Base-by-base conservation (phyloP, 2,113 vertebrate genomes). In the Sphyrna mokarran region DNA sequence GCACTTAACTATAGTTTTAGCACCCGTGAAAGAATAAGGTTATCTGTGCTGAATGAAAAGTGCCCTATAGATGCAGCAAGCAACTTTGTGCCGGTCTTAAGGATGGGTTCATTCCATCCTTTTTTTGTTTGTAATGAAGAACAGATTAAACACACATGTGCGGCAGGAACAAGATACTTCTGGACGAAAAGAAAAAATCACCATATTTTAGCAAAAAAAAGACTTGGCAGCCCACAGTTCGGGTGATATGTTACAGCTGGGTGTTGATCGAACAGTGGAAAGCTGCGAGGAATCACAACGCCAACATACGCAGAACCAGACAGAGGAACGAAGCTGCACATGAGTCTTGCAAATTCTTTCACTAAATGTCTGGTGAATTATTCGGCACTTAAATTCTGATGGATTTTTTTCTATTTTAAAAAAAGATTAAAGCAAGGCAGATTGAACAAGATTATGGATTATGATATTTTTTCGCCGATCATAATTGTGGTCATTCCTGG, bases 111-210 rank as follows among this genome's bases (percentile, higher is more conserved):
- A 48, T 72, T 95, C 40, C 40, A 70, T 37, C 69, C 70, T 69
- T 95, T 95, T 29, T 72, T 23, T 72, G n/a, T n/a, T 10, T 16
- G 14, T 95, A 72, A 95, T 48, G 93, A 95, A 95, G 68, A 48
- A 95, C 66, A 70, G 93, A 95, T 95, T 95, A 70, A 95, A 70
- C 40, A 26, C 93, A 95, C 22, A 95, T 95, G 93, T 95, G 63
- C 66, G 29, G 40, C 66, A 70, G 93, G 93, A 95, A 95, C 93
- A 70, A 95, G 68, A 95, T 95, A 72, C 93, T 69, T 48, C 40
- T 70, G 93, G 90, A 94, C 63, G 23, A 94, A 94, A 69, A n/a
- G n/a, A n/a, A 86, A 63, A 16, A 33, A 70, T 48, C 9, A 22
- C 68, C 40, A 29, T 14, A 72, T 72, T 54, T 54, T 72, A 43